Base-by-base conservation (phyloP, 1,140 invertebrate genomes). In the Drosophila mojavensis region DNA sequence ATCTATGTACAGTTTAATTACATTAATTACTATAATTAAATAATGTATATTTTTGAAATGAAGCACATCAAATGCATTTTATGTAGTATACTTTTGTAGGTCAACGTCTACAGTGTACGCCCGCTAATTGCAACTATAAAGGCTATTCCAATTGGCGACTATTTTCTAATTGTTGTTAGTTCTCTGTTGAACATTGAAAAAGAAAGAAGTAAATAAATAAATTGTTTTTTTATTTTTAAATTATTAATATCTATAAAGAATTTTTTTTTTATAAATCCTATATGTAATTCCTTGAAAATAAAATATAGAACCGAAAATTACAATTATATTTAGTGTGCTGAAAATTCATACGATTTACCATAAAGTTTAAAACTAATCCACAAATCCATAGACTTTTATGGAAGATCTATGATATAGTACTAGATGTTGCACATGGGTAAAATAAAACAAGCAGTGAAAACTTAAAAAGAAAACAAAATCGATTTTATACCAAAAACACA, bases 31-130 rank as follows among this genome's bases (percentile, higher is more conserved):
- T 33, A 4, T 53, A 53, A 24, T 24, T 53, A 13, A 6, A n/a
- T 26, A 2, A 13, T 56, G 20, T 24, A 26, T 11, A 53, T 60
- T 24, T 24, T 24, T 24, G 1, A 24, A 24, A 24, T 24, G 2
- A 24, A 24, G 20, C 20, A 24, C 20, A 24, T 24, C 20, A 24
- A 24, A 24, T 24, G 20, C 20, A 24, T 24, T 61, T 55, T 45
- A 10, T 36, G 33, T 59, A 61, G 58, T 59, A 61, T 68, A 68
- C 48, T 68, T 68, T 54, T 47, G 33, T 28, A 43, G 28, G 48
- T 33, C 2, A 20, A 10, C 3, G 11, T 53, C 5, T 47, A 47
- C 43, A 47, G 43, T 47, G 43, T 6, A 20, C 43, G n/a, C 43
- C 7, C n/a, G 43, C 43, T 47, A 47, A 47, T 47, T 17, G 43